Base-by-base conservation (phyloP, 2,797 vertebrate genomes). In the Danionella dracula region DNA sequence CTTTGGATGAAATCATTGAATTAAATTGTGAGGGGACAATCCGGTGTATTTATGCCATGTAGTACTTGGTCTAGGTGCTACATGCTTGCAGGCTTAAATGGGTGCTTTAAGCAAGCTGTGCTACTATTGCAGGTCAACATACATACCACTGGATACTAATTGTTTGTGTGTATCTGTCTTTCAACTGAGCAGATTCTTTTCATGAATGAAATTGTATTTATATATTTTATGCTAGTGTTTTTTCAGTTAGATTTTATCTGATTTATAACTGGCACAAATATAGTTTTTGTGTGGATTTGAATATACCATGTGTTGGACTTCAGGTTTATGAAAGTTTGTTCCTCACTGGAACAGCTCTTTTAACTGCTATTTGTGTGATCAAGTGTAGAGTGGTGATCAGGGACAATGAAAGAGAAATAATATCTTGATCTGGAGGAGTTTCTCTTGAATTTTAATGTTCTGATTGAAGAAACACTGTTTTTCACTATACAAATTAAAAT, bases 401-500 rank as follows among this genome's bases (percentile, higher is more conserved):
- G 46, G 19, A 35, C 13, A 35, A 17, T 50, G 48, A 42, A 4
- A 54, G 2, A 35, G 1, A 35, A 66, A 49, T 27, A 45, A 56
- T 56, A 23, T 41, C 40, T 13, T 31, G 34, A 31, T 17, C 34
- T 2, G 32, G n/a, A 42, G 49, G 8, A 56, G 13, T 32, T 44
- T 58, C 40, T 23, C 17, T 21, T 20, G 5, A 41, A 38, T 73
- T 74, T 71, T 13, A 32, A 53, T 1, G 4, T 53, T 15, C 40
- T 37, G 50, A 57, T 29, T 19, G 40, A 10, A 32, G 32, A 12
- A 21, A 46, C 23, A 27, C 23, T 27, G 49, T 54, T 23, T 61
- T 63, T 70, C 60, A 54, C 11, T 35, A 1, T 2, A 23, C 41
- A n/a, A 20, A 17, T 2, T 46, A n/a, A 61, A 51, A 63, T 65